These are phyloP conservation scores for Oikopleura vanhoeffeni DNA, from an alignment of 23 tunicate genomes.

Conservation along the genomic window DNA sequence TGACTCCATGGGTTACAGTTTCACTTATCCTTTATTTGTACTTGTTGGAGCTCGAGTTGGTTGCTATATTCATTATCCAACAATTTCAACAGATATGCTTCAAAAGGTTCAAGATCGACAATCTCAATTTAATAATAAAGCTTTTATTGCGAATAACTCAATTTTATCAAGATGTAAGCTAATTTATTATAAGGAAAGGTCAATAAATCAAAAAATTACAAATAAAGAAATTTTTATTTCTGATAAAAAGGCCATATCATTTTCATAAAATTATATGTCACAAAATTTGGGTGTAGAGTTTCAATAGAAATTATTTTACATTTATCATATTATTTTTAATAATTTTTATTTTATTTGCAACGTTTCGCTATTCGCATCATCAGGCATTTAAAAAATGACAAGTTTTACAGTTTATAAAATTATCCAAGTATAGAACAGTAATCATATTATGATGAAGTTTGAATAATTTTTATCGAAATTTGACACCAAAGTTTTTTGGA, in stretches of 20 bases:
- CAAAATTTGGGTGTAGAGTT: too few species aligned
- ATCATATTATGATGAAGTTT: too few species aligned
- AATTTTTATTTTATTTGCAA: too few species aligned
- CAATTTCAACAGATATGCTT: slow-evolving; percentile 88
- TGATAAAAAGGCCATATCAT: background rate
- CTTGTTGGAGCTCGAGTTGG: slow-evolving; percentile 40
- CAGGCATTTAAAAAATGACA: too few species aligned
- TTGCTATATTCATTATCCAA: slow-evolving; percentile 87
- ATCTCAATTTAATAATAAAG: slow-evolving; percentile 51
- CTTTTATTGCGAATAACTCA: slow-evolving; percentile 38
- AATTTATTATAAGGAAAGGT: too few species aligned
- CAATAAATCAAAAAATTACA: background rate
- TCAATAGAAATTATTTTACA: too few species aligned
- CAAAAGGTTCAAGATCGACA: slow-evolving; percentile 31
- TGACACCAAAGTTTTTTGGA: too few species aligned
- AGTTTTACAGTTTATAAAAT: too few species aligned
- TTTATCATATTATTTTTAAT: too few species aligned
- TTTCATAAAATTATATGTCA: background rate
- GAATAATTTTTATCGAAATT: too few species aligned
- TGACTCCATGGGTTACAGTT: slow-evolving; percentile 23
- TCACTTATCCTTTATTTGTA: slow-evolving; percentile 28
- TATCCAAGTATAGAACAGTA: too few species aligned
- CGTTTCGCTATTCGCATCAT: too few species aligned
- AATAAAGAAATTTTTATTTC: background rate
- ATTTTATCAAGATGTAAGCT: slow-evolving; percentile 31